These are phyloP conservation scores for Penelope pileata DNA, from an alignment of 2,113 vertebrate species.

Conservation along the genomic window DNA sequence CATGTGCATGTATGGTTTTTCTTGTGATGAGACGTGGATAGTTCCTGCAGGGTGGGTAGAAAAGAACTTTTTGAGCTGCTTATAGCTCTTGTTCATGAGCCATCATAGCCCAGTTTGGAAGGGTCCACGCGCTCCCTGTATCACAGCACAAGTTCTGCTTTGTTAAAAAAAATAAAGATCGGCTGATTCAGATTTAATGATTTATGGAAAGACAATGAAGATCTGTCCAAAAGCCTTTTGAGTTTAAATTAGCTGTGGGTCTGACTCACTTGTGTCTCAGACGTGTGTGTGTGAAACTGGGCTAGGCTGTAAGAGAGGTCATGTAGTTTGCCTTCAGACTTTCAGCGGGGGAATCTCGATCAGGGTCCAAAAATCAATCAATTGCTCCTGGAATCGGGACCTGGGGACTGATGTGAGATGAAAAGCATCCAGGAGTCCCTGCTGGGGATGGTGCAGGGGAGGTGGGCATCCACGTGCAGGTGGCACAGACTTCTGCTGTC, in stretches of 20 bases:
- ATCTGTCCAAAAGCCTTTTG: not conserved
- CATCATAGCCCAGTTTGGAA: not conserved
- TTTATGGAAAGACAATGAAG: not conserved
- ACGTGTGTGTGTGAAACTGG: not conserved
- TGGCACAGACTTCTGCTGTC: too few species aligned
- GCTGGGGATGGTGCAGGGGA: not conserved
- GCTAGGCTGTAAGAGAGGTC: not conserved
- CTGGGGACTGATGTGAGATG: not conserved
- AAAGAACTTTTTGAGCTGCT: not conserved
- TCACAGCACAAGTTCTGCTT: not conserved
- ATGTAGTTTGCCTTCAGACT: not conserved
- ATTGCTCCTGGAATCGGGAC: not conserved
- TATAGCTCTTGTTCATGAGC: not conserved
- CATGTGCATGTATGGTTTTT: not conserved
- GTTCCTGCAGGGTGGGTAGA: not conserved
- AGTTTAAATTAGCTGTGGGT: not conserved
- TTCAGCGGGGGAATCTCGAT: not conserved
- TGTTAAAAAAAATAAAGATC: not conserved
- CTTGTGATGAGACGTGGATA: rapidly evolving
- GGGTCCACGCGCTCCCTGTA: too few species aligned
- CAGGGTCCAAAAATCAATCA: not conserved
- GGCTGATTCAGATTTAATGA: not conserved
- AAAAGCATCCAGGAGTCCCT: not conserved
- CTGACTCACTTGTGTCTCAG: conserved; percentile 6
- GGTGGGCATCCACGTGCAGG: not conserved